These are phyloP conservation scores for Pituophis catenifer DNA, from an alignment of 2,113 vertebrate genomes.

Conservation along the genomic window DNA sequence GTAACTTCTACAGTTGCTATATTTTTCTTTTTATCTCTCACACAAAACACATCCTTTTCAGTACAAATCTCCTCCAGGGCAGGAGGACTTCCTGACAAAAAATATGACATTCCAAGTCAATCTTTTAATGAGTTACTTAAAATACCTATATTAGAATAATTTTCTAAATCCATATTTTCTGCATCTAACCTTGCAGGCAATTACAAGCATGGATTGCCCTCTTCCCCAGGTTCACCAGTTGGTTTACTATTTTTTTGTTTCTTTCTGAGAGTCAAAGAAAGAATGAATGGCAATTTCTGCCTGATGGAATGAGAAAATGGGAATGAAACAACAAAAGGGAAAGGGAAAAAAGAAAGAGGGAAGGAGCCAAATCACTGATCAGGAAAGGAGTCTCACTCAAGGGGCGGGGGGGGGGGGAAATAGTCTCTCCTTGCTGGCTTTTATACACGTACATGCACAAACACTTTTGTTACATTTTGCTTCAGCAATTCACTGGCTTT, in stretches of 20 bases:
- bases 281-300: not conserved
- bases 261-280: not conserved
- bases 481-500: not conserved
- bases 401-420: too few species aligned
- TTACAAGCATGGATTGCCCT: not conserved
- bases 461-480: not conserved
- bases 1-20: not conserved
- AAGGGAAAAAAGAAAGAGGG: not conserved
- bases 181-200: not conserved
- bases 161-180: not conserved
- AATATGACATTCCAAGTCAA: not conserved
- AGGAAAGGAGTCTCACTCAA: not conserved
- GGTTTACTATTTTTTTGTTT: not conserved
- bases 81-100: not conserved
- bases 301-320: not conserved
- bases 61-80: not conserved
- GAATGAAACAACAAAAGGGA: not conserved
- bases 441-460: not conserved
- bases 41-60: not conserved
- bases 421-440: not conserved
- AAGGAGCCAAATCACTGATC: not conserved
- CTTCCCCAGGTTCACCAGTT: not conserved
- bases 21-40: not conserved
- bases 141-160: not conserved
- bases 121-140: not conserved